These are phyloP conservation scores for Emberiza fucata DNA, from an alignment of 2,113 vertebrate species.

Conservation along the genomic window DNA sequence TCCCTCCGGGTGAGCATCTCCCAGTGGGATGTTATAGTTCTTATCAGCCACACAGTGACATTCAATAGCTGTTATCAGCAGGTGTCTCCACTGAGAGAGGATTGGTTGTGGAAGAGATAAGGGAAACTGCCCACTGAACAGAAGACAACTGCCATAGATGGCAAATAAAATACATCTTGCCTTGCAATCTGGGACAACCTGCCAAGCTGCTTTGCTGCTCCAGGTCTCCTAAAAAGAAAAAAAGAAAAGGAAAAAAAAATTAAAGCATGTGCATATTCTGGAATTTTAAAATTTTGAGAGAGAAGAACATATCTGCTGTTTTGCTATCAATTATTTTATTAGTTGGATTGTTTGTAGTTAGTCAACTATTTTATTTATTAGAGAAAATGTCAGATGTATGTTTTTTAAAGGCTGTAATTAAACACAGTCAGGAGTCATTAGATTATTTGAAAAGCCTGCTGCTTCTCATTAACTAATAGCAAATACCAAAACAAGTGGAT, in stretches of 20 bases:
- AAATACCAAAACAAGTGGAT: background rate
- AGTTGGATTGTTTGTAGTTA: background rate
- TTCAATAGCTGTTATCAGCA: too few relatives aligned
- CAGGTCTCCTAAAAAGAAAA: background rate
- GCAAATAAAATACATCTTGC: too few relatives aligned
- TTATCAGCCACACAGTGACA: too few relatives aligned
- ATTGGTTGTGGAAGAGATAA: too few relatives aligned
- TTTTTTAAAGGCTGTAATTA: constrained; percentile 15
- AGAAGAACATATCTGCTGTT: background rate
- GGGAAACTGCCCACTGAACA: too few relatives aligned
- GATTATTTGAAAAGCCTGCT: background rate
- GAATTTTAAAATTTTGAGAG: background rate
- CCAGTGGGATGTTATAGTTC: too few relatives aligned
- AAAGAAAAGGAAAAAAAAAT: background rate
- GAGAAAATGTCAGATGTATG: background rate
- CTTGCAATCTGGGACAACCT: background rate
- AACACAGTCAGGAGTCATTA: background rate
- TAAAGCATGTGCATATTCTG: background rate
- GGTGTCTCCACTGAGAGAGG: too few relatives aligned
- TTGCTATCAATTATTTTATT: background rate
- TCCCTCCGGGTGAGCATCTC: too few relatives aligned
- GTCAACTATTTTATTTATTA: background rate
- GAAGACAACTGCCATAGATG: too few relatives aligned
- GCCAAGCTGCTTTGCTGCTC: background rate
- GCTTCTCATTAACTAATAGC: constrained; percentile 5